phyloP scores from a whole-genome alignment of 2,113 vertebrate genomes.

The Pangasianodon hypophthalmus region DNA sequence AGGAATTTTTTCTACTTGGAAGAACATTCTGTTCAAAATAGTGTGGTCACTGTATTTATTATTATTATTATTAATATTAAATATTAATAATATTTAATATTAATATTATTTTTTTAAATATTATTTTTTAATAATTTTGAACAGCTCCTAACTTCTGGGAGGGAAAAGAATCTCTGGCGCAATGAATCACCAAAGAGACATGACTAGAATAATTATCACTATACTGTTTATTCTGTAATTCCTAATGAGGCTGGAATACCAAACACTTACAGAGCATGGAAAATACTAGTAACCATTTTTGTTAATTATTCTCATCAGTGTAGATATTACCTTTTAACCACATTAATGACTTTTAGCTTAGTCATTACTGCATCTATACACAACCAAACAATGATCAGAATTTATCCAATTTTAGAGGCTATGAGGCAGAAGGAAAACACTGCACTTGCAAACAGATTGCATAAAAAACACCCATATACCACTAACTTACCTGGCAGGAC shows the following conservation, averaged over 20 bases:
- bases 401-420: background rate
- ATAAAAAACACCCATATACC: background rate
- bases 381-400: background rate
- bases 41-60: background rate
- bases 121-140: background rate
- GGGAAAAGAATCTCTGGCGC: background rate
- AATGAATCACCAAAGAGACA: background rate
- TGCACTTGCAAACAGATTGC: background rate
- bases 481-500: slow-evolving; percentile 84
- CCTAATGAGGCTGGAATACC: background rate
- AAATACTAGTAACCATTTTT: background rate
- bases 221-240: background rate
- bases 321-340: background rate
- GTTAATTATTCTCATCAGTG: background rate
- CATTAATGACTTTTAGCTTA: background rate
- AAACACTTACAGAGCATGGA: background rate
- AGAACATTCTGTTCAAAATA: background rate
- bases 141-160: background rate
- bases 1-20: background rate
- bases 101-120: too few relatives aligned
- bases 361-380: background rate
- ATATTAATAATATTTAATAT: too few relatives aligned
- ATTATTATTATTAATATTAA: too few relatives aligned
- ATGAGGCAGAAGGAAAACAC: background rate
- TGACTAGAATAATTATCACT: background rate